Percentiles rank a stretch among this genome's conserved stretches.
Conservation (phyloP, 2,113 vertebrate species). For the Vulpes lagopus region DNA sequence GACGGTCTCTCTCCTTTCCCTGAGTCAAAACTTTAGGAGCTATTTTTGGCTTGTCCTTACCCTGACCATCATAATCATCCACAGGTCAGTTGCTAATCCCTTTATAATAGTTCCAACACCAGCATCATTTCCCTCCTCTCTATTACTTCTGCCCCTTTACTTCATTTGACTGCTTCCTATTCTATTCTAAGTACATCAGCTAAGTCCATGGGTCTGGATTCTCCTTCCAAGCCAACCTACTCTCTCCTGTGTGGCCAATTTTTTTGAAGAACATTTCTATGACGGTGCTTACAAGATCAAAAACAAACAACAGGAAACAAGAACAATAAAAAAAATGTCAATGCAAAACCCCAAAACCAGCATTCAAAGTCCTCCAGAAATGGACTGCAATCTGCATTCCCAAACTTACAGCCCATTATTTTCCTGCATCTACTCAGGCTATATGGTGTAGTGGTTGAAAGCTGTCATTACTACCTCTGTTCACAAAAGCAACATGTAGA, state of each 20-base stretch:
- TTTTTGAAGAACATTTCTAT: neutral
- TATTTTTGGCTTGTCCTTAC: neutral
- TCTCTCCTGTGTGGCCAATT: neutral
- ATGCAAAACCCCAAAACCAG: neutral
- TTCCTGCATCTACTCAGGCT: slow-evolving; percentile 14
- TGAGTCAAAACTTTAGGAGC: neutral
- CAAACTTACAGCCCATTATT: slow-evolving; percentile 15
- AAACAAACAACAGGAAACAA: slow-evolving; percentile 15
- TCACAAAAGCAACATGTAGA: slow-evolving; percentile 34
- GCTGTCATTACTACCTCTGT: neutral
- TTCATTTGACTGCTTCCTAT: neutral
- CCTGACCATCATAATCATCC: neutral
- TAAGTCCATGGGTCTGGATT: neutral
- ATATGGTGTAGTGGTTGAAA: neutral
- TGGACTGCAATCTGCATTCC: neutral
- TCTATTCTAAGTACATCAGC: neutral
- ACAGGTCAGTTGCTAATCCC: neutral
- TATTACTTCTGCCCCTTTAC: neutral
- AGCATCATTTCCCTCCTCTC: neutral
- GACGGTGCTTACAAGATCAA: slow-evolving; percentile 9
- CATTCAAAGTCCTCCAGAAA: neutral
- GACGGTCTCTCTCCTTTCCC: neutral
- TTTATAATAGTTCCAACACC: neutral
- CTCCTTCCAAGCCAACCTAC: neutral
- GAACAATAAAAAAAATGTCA: neutral